Evolutionary conservation across 2,888 invertebrate species (phyloP).

Genomic region (Coleophora flavipennella): DNA sequence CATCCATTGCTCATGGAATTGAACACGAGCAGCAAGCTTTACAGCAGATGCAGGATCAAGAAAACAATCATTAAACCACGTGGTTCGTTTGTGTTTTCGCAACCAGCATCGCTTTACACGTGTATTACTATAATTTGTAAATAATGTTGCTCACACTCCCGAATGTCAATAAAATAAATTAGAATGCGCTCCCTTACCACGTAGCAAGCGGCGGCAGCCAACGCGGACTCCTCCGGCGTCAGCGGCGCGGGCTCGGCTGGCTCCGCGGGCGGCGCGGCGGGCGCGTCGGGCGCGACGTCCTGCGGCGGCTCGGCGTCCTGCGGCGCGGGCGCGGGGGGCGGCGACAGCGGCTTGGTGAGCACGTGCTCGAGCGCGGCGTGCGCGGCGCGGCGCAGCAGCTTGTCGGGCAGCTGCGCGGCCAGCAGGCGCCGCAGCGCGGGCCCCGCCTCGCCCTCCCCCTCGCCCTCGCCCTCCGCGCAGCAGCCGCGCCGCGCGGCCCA

Average conservation of each 20-base stretch:
- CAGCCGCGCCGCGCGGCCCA: slow-evolving; percentile 22
- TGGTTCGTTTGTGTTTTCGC: too few species aligned
- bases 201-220: not conserved
- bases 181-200: not conserved
- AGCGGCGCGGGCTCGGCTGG: slow-evolving; percentile 1
- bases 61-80: too few species aligned
- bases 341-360: slow-evolving; percentile 19
- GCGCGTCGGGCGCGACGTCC: slow-evolving; percentile 21
- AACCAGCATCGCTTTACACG: too few species aligned
- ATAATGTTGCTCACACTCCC: too few species aligned
- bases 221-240: not conserved
- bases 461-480: slow-evolving; percentile 14
- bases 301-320: slow-evolving; percentile 19
- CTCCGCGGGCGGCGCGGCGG: slow-evolving; percentile 9
- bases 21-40: too few species aligned
- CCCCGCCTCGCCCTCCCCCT: slow-evolving; percentile 5
- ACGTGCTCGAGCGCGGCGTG: slow-evolving; percentile 45
- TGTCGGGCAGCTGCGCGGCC: slow-evolving; percentile 46
- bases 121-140: too few species aligned
- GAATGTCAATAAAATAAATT: too few species aligned
- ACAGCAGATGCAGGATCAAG: too few species aligned
- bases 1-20: too few species aligned
- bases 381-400: slow-evolving; percentile 45
- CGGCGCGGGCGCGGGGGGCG: slow-evolving; percentile 8
- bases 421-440: slow-evolving; percentile 34